A percentile compares a stretch with the other conserved stretches of the same genome.
Evolutionary conservation across 1,140 invertebrate genomes (phyloP).

Genomic region (Macrotrachela quadricornifera): DNA sequence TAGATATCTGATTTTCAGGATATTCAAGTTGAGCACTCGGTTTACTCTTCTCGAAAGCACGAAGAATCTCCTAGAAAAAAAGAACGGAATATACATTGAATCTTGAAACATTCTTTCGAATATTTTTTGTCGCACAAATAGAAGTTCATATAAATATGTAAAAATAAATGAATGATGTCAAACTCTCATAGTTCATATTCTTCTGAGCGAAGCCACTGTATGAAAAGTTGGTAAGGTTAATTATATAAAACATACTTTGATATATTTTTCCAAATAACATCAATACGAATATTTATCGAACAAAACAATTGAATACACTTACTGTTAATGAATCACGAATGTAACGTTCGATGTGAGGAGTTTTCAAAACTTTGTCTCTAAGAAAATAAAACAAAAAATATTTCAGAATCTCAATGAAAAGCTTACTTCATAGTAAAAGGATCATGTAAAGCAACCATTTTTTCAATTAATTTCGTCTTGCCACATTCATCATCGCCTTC

Average conservation of each 20-base stretch:
- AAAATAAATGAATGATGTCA: too few species aligned
- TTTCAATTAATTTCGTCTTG: conserved; percentile 98
- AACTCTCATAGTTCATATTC: too few species aligned
- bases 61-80: neutral
- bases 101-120: too few species aligned
- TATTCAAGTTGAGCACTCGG: conserved; percentile 2
- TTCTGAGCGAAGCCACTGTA: too few species aligned
- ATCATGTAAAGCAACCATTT: conserved; percentile 94
- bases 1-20: neutral
- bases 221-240: too few species aligned
- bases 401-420: neutral
- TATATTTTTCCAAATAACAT: too few species aligned
- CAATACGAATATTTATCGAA: too few species aligned
- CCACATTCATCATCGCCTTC: conserved; percentile 47
- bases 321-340: conserved; percentile 8
- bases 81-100: neutral
- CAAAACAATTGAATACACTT: too few species aligned
- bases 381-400: neutral
- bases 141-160: too few species aligned
- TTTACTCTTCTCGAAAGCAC: conserved; percentile 5
- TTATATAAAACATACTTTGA: too few species aligned
- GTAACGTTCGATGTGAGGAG: conserved; percentile 4
- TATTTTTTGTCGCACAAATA: too few species aligned
- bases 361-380: conserved; percentile 3
- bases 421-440: neutral